phyloP scores from a whole-genome alignment of 53 echinoderm and acorn worm species.

The Holothuria leucospilota region DNA sequence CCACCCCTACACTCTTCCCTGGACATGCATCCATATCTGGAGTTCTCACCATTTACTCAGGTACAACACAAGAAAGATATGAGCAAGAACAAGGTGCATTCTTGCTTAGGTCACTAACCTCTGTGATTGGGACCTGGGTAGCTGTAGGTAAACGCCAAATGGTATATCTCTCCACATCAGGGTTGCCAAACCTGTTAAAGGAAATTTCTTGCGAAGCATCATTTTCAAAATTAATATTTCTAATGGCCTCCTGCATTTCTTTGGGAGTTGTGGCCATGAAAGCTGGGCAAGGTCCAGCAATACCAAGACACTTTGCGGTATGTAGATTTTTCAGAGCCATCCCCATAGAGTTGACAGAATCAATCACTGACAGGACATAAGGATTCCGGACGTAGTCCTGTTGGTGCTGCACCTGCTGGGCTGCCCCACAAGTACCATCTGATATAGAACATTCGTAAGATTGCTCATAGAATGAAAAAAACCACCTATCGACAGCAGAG shows the following conservation, averaged over 20 bases:
- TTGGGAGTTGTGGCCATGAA: slow-evolving; percentile 45
- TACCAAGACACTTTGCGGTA: slow-evolving; percentile 25
- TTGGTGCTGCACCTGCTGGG: slow-evolving; percentile 42
- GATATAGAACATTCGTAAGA: slow-evolving; percentile 53
- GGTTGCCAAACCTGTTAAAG: slow-evolving; percentile 21
- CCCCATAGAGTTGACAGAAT: slow-evolving; percentile 50
- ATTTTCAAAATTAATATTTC: background rate
- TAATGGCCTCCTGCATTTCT: slow-evolving; percentile 40
- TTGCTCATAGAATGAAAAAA: slow-evolving; percentile 66
- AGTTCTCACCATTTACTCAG: no score
- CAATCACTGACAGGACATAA: slow-evolving; percentile 48
- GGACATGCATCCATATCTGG: no score
- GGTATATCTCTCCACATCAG: slow-evolving; percentile 16
- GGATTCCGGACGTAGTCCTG: slow-evolving; percentile 59
- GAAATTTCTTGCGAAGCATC: background rate
- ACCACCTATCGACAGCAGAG: slow-evolving; percentile 72
- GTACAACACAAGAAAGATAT: no score
- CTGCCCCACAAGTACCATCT: slow-evolving; percentile 23
- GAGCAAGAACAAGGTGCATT: no score
- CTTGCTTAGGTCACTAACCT: background rate
- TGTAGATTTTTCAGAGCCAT: slow-evolving; percentile 24
- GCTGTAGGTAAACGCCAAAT: slow-evolving; percentile 18
- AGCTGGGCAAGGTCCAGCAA: slow-evolving; percentile 21
- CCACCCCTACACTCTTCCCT: no score
- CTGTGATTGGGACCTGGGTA: background rate